Conservation (phyloP, 1,140 invertebrate genomes). For the Bombus waltoni region DNA sequence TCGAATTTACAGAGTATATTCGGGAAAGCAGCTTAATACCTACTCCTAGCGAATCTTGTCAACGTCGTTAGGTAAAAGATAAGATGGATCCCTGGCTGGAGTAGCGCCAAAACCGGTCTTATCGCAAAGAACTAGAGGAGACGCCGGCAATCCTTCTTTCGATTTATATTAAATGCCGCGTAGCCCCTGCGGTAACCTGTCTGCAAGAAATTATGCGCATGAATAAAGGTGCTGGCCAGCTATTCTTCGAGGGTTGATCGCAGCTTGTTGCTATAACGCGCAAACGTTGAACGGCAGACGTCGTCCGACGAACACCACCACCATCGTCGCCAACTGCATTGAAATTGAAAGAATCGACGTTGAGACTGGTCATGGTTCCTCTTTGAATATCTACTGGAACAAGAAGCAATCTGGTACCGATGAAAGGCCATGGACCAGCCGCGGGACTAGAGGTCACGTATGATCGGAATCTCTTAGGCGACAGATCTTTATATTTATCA, state of each 20-base stretch:
- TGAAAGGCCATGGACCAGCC: constrained; percentile 52
- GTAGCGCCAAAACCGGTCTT: constrained; percentile 61
- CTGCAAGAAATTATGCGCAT: constrained; percentile 51
- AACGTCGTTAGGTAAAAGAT: constrained; percentile 52
- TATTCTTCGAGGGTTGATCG: constrained; percentile 13
- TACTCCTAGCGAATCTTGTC: constrained; percentile 49
- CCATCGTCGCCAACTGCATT: constrained; percentile 14
- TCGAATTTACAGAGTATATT: neutral
- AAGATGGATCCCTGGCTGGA: constrained; percentile 61
- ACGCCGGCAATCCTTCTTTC: constrained; percentile 50
- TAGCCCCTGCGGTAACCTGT: constrained; percentile 60
- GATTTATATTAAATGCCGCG: constrained; percentile 66
- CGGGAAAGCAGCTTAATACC: constrained; percentile 18
- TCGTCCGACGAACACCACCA: neutral
- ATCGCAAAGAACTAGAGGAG: constrained; percentile 25
- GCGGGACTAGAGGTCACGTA: constrained; percentile 69
- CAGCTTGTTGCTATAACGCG: constrained; percentile 34
- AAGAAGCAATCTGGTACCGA: constrained; percentile 35
- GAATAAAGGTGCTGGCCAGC: constrained; percentile 50
- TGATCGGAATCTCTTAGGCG: constrained; percentile 65
- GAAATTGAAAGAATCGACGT: constrained; percentile 68
- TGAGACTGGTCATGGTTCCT: constrained; percentile 81
- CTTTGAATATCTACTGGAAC: constrained; percentile 46
- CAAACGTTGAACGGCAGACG: constrained; percentile 35
- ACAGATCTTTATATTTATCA: constrained; percentile 63